A percentile compares a stretch with the other conserved stretches of the same genome.
These are phyloP conservation scores for Oreochromis grahami DNA, from an alignment of 2,797 vertebrate genomes.

Conservation along the genomic window DNA sequence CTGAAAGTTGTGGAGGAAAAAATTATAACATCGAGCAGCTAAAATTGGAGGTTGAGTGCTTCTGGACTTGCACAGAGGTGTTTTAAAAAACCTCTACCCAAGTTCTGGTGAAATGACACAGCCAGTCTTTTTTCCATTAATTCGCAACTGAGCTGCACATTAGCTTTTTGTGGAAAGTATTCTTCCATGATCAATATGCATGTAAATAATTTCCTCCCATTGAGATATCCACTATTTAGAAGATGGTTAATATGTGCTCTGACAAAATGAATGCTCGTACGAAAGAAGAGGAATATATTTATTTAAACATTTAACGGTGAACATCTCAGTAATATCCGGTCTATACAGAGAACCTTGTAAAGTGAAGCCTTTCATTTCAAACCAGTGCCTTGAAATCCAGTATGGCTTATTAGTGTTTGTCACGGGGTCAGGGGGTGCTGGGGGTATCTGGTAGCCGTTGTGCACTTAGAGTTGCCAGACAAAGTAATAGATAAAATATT, in stretches of 20 bases:
- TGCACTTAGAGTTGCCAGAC: slow-evolving; percentile 62
- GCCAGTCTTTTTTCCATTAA: slow-evolving; percentile 18
- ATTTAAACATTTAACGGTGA: slow-evolving; percentile 40
- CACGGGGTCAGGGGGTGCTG: slow-evolving; percentile 34
- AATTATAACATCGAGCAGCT: slow-evolving; percentile 12
- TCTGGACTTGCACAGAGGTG: slow-evolving; percentile 24
- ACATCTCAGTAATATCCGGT: slow-evolving; percentile 3
- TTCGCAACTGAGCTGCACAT: slow-evolving; percentile 1
- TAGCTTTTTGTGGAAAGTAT: slow-evolving; percentile 1
- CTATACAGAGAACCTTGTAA: slow-evolving; percentile 11
- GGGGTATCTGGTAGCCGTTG: slow-evolving; percentile 46
- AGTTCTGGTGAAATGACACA: not conserved
- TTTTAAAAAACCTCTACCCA: slow-evolving; percentile 10
- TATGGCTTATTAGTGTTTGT: slow-evolving; percentile 45
- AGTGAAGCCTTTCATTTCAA: slow-evolving; percentile 33
- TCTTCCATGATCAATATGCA: slow-evolving; percentile 28
- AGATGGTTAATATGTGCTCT: slow-evolving; percentile 6
- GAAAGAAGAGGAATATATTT: slow-evolving; percentile 30
- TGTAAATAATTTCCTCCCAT: slow-evolving; percentile 1
- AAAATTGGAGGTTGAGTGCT: slow-evolving; percentile 13
- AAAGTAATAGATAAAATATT: slow-evolving; percentile 66
- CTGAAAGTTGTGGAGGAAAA: slow-evolving; percentile 9
- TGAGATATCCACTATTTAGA: slow-evolving; percentile 6
- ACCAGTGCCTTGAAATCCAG: slow-evolving; percentile 20
- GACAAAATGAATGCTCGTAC: slow-evolving; percentile 34